Base-by-base conservation (phyloP, 2,888 invertebrate species). In the Drepanosiphum platanoidis region DNA sequence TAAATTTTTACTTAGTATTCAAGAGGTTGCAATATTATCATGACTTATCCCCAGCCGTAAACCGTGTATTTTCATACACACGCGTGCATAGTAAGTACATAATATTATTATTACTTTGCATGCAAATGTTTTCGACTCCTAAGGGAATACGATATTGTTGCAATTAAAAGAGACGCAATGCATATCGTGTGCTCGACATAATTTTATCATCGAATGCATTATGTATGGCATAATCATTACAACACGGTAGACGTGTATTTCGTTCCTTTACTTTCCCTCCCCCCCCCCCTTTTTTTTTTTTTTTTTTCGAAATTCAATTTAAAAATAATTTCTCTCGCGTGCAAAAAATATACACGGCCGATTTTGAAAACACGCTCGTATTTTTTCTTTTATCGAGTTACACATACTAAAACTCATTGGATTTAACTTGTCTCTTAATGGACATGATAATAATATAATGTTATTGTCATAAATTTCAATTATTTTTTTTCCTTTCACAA, bases 381-480 rank as follows among this genome's bases (percentile, higher is more conserved):
- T 27, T 64, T 64, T 8, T 30, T 64, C 11, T 64, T 64, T 27
- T 30, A 64, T 64, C 22, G 4, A 2, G 39, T 71, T 39, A 42
- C 27, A 15, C 22, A 3, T 34, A n/a, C 27, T 71, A 39, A 71
- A 71, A 71, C 15, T n/a, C 39, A 71, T 39, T 39, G 71, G 39
- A 27, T 70, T 27, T n/a, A n/a, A 39, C n/a, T 70, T 70, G 7
- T 52, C 5, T 22, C 52, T 1, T 52, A 52, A 52, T 52, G 1
- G 18, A 52, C 18, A 52, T 52, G 5, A 52, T 52, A 22, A 5
- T 18, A 52, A 18, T 18, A 71, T 39, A 42, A 22, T 72, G 9
- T 46, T 46, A 71, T 71, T 39, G 39, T 46, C 30, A 42, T 72
- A 46, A 42, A 72, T 72, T 72, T 15, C 8, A 72, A 46, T 72